These are phyloP conservation scores for Rhodeus uyekii DNA, from an alignment of 2,797 vertebrate species.

Conservation along the genomic window DNA sequence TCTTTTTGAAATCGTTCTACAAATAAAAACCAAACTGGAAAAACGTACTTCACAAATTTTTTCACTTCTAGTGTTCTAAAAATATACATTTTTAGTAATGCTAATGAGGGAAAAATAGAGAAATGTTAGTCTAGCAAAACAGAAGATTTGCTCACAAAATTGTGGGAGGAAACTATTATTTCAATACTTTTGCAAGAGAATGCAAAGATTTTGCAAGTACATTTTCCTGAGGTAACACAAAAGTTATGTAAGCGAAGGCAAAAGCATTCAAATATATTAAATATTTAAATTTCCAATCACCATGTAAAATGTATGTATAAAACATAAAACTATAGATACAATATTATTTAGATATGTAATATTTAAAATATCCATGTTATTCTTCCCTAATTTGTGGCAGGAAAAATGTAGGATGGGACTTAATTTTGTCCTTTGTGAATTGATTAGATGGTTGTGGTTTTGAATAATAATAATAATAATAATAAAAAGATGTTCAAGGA, in stretches of 20 bases:
- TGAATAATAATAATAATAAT: too few relatives aligned
- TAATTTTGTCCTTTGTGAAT: too few relatives aligned
- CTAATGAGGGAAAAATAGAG: too few relatives aligned
- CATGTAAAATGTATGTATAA: background rate
- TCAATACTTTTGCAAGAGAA: background rate
- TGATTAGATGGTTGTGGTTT: too few relatives aligned
- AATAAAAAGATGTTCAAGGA: too few relatives aligned
- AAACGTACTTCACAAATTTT: background rate
- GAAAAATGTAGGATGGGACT: too few relatives aligned
- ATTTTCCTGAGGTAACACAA: background rate
- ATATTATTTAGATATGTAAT: background rate
- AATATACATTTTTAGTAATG: background rate
- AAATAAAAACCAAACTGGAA: slow-evolving; percentile 15
- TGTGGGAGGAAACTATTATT: background rate
- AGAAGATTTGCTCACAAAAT: background rate
- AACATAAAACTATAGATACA: background rate
- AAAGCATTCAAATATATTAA: too few relatives aligned
- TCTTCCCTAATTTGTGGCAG: too few relatives aligned
- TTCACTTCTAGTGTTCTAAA: background rate
- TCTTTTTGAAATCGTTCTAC: slow-evolving; percentile 19
- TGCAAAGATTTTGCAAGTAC: background rate
- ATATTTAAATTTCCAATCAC: too few relatives aligned
- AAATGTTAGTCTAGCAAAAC: too few relatives aligned
- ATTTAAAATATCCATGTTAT: too few relatives aligned
- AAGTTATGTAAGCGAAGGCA: background rate